Evolutionary conservation across 1,140 invertebrate species (phyloP).

Genomic region (Drosophila orena): DNA sequence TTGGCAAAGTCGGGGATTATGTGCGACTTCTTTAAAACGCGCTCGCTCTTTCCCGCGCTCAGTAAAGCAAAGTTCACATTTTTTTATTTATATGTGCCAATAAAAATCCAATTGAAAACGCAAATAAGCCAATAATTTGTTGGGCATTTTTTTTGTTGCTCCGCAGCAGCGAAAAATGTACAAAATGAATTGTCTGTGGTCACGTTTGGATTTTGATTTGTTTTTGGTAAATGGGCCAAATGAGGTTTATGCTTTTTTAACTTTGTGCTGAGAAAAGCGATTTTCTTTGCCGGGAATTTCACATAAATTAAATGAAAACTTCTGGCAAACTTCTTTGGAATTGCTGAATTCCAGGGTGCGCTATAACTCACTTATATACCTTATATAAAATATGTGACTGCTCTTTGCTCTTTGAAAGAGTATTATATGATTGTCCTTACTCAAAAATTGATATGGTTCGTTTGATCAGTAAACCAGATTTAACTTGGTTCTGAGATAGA

Average conservation of each 20-base stretch:
- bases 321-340: background rate
- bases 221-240: constrained; percentile 64
- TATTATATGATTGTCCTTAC: too few species aligned
- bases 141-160: constrained; percentile 11
- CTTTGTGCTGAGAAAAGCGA: constrained; percentile 57
- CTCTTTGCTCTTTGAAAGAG: too few species aligned
- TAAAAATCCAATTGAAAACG: constrained; percentile 70
- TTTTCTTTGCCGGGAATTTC: constrained; percentile 49
- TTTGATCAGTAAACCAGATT: background rate
- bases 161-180: constrained; percentile 4
- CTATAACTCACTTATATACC: background rate
- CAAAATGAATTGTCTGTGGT: constrained; percentile 66
- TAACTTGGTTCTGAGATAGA: background rate
- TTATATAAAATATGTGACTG: too few species aligned
- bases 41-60: background rate
- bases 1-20: constrained; percentile 19
- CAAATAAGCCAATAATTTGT: constrained; percentile 70
- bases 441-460: too few species aligned
- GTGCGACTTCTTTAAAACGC: constrained; percentile 43
- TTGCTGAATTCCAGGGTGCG: background rate
- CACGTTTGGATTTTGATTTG: constrained; percentile 63
- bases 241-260: constrained; percentile 13
- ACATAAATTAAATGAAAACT: constrained; percentile 61
- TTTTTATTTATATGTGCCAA: constrained; percentile 42
- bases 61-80: constrained; percentile 1